These are phyloP conservation scores for Acheta domesticus DNA, from an alignment of 2,888 invertebrate genomes.

Conservation along the genomic window DNA sequence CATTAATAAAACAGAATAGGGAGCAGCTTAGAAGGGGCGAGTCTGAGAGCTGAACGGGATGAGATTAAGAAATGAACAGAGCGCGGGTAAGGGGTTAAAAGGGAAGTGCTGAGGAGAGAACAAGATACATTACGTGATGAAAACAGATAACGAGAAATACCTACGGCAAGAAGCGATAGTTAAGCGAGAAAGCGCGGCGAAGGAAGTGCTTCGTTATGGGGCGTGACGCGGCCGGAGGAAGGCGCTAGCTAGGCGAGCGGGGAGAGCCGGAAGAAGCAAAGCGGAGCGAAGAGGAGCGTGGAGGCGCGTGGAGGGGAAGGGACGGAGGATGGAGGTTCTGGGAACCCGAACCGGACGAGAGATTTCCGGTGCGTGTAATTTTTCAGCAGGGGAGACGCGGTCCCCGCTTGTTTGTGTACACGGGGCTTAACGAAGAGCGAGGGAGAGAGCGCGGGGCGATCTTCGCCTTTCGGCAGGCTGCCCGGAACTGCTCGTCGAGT, in stretches of 20 bases:
- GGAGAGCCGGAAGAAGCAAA: not conserved
- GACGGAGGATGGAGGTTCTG: not conserved
- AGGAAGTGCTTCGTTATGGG: no score
- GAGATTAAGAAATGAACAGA: no score
- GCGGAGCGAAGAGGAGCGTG: not conserved
- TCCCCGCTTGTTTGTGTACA: not conserved
- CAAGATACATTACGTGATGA: not conserved
- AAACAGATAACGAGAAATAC: not conserved
- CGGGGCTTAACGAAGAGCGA: conserved; percentile 7
- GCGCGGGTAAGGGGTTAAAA: no score
- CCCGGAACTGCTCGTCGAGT: not conserved
- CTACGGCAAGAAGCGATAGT: not conserved
- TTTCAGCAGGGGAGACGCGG: conserved; percentile 7
- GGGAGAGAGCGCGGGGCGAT: not conserved
- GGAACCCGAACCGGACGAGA: not conserved
- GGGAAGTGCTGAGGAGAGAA: not conserved
- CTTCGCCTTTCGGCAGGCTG: not conserved
- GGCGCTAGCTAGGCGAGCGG: not conserved
- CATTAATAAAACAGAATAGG: no score
- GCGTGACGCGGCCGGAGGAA: not conserved
- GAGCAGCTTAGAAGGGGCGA: no score
- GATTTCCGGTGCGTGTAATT: not conserved
- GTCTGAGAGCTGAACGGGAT: no score
- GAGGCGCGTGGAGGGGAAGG: not conserved
- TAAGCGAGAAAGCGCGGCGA: not conserved